Base-by-base conservation (phyloP, 2,888 invertebrate species). In the Lycia hirtaria region DNA sequence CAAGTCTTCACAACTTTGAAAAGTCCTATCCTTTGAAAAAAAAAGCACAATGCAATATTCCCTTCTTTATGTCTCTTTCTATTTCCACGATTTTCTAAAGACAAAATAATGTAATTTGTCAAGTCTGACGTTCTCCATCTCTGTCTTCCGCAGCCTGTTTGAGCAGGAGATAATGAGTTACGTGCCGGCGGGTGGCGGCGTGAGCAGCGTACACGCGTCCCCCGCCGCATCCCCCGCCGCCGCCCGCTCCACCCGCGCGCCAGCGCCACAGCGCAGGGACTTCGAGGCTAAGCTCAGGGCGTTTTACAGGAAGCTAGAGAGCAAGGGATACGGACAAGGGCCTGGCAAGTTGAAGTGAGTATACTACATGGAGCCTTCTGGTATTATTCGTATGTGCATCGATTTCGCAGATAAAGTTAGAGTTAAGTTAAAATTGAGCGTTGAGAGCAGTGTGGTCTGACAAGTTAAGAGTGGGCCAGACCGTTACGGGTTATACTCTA, bases 121-220 rank as follows among this genome's bases (percentile, higher is more conserved):
- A 19, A 38, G 6, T 28, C 7, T 51, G 33, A 51, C 24, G 12
- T 37, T 5, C n/a, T 38, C 12, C 44, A 17, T 56, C 56, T 56
- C 50, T 38, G 0, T 56, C 56, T 51, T 45, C 45, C 40, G 17
- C 94, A 98, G 98, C 94, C 95, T 98, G 77, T 98, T 98, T 93
- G 98, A 99, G 90, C 97, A 98, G 93, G 98, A 98, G 94, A 98
- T 98, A 80, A 98, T 98, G 98, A 98, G 98, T 73, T 98, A 98
- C 92, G 97, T 98, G 78, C 98, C 97, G 64, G 94, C 94, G 63
- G 79, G 85, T 49, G 81, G 85, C 48, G 81, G 78, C 52, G 64
- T 95, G 51, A 85, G 95, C 50, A 50, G 62, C 58, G 37, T 47
- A 14, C 57, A 57, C 57, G 43, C 96, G 62, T 96, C 96, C 3